Base-by-base conservation (phyloP, 2,113 vertebrate species). In the Potamarius usumacintae region DNA sequence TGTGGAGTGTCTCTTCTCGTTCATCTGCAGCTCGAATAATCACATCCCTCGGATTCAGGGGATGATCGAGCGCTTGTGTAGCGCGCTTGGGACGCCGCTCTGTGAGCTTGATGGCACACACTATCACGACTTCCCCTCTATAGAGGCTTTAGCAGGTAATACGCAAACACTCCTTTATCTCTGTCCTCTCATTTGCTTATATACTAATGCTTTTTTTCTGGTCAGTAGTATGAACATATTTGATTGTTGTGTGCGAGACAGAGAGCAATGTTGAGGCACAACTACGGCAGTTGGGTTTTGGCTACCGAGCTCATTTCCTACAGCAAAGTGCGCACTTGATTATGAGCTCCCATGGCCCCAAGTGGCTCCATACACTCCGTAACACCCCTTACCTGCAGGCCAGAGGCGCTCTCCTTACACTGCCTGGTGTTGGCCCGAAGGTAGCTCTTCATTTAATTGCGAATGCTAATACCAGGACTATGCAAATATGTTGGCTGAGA, bases 11-110 rank as follows among this genome's bases (percentile, higher is more conserved):
- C 96, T 99, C 20, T 97, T 99, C 90, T 97, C 98, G 65, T 97
- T 99, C 88, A 99, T 99, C 91, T 99, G 98, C 90, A 97, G 97
- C 84, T 97, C 98, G 89, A 99, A 99, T 94, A 99, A 99, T 94
- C 96, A 98, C 91, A 95, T 99, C 77, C 93, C 96, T 3, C 97
- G 98, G 57, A 99, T 99, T 92, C 96, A 97, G 5, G 94, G 96
- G 77, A 99, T 99, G 97, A 96, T 99, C 10, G 96, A 99, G 58
- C 94, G 96, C 60, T 93, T 99, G 50, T 99, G 98, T 91, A 90
- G 91, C 87, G 90, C 95, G 53, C 95, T 97, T 0, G 98, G 98
- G 1, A 87, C 86, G 11, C 94, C 17, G 3, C 95, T 99, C 60
- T 94, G 95, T 90, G 92, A 90, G 60, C 95, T 99, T 17, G 96